Percentiles rank a stretch among this genome's conserved stretches.
phyloP scores from a whole-genome alignment of 2,113 vertebrate genomes.

The Oncorhynchus mykiss region DNA sequence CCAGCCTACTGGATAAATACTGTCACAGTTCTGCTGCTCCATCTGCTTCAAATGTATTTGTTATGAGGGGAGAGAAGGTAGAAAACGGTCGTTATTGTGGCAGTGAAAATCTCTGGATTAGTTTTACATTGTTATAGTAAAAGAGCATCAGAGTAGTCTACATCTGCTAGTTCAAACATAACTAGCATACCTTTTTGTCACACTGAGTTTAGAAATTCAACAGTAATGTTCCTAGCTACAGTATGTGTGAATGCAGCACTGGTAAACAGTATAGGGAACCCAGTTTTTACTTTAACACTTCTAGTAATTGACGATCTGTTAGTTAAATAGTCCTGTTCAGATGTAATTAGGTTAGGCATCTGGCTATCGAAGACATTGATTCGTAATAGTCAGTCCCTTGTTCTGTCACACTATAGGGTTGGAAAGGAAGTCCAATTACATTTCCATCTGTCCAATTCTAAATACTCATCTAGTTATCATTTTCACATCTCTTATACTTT shows the following conservation, averaged over 20 bases:
- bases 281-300: background rate
- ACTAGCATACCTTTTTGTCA: too few relatives aligned
- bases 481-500: background rate
- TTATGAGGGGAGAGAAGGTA: background rate
- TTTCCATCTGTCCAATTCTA: background rate
- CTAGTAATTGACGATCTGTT: background rate
- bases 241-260: too few relatives aligned
- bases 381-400: background rate
- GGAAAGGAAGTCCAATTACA: background rate
- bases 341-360: background rate
- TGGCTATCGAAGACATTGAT: background rate
- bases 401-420: constrained; percentile 13
- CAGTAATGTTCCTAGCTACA: too few relatives aligned
- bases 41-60: background rate
- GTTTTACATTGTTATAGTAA: too few relatives aligned
- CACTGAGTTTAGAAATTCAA: too few relatives aligned
- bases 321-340: background rate
- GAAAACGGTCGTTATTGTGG: background rate
- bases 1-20: constrained; percentile 27
- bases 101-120: too few relatives aligned
- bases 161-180: too few relatives aligned
- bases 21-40: background rate
- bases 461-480: background rate
- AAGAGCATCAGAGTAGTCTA: too few relatives aligned
- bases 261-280: too few relatives aligned